Evolutionary conservation across 2,113 vertebrate genomes (phyloP), one percentile per base, ranked within the genome.

Genomic region (Nycticorax nycticorax): DNA sequence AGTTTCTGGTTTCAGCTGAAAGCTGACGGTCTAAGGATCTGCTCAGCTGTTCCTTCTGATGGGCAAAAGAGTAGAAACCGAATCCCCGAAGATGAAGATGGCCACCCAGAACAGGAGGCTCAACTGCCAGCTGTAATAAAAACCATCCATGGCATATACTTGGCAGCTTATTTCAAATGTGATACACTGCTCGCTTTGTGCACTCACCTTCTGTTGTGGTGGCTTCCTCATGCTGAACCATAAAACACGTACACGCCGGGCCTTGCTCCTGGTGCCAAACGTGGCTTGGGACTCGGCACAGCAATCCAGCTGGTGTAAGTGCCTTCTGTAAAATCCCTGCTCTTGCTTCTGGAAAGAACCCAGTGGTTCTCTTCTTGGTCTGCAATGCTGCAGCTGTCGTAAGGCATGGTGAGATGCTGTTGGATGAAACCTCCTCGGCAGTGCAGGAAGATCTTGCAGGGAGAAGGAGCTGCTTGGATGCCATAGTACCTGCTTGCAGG

Each of bases 361-460:
- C 33, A 5, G 1, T 0, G 0, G 10, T n/a, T 23, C 72, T 57
- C 4, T 6, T 26, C 16, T 22, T 14, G 47, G 13, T 23, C 64
- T 75, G 77, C 27, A 12, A 0, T 18, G 9, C 45, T 9, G 1
- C 56, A 28, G 91, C 45, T 43, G 59, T 30, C 1, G 3, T 17
- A 6, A 33, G 19, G 60, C 74, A 6, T 2, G 1, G 47, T 17
- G 62, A 52, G 64, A 11, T 24, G 45, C 77, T 55, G 21, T 3
- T 0, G 12, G 62, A 2, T 17, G 30, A 2, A 23, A 19, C n/a
- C 16, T 45, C n/a, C 37, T 56, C 2, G 24, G 68, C 57, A 33
- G 53, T 2, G 7, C 50, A 50, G 81, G 21, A 47, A 24, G 39
- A 53, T 22, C 39, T 45, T 12, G 22, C 43, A 37, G 81, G 28